phyloP scores from a whole-genome alignment of 2,888 invertebrate species.

The Ptychoptera albimana region DNA sequence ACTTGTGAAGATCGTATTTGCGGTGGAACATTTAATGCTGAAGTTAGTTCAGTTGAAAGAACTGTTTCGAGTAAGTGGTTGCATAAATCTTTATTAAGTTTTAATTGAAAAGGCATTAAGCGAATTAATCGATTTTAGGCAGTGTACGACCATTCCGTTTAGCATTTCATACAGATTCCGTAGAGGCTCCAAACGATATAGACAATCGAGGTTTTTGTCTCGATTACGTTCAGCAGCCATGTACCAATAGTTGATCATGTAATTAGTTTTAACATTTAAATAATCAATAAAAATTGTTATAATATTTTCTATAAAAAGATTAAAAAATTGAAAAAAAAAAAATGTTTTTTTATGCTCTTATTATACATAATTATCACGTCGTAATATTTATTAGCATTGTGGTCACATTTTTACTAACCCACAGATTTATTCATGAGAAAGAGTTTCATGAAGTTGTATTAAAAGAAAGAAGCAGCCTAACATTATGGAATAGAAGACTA shows the following conservation, averaged over 20 bases:
- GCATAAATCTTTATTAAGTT: neutral
- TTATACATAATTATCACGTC: no score
- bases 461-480: no score
- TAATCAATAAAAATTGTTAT: no score
- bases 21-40: conserved; percentile 63
- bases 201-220: conserved; percentile 69
- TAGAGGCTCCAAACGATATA: conserved; percentile 57
- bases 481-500: no score
- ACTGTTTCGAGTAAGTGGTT: conserved; percentile 59
- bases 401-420: no score
- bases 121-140: conserved; percentile 34
- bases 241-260: conserved; percentile 40
- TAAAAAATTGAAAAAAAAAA: no score
- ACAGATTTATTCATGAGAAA: no score
- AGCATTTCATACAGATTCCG: conserved; percentile 60
- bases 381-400: no score
- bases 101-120: neutral
- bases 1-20: conserved; percentile 68
- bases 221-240: conserved; percentile 73
- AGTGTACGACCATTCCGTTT: conserved; percentile 66
- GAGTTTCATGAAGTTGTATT: no score
- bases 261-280: neutral
- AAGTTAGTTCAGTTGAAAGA: conserved; percentile 48
- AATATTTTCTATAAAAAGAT: no score
- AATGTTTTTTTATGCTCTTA: no score